Evolutionary conservation across 2,113 vertebrate species (phyloP).

Genomic region (Ceyx melanurus): DNA sequence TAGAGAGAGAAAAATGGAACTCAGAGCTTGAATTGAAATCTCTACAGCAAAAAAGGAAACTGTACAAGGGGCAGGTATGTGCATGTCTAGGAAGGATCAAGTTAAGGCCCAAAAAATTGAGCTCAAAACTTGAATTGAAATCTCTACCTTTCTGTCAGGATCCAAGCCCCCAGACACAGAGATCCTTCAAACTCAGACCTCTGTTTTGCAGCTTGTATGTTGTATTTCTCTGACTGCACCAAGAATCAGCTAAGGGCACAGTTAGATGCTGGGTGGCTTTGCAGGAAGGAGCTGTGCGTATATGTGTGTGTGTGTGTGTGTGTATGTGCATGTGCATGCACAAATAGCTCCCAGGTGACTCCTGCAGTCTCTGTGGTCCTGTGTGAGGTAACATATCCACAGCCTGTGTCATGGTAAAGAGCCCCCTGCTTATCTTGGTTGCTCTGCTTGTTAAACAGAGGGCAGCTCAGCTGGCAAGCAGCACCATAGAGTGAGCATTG

Average conservation of each 20-base stretch:
- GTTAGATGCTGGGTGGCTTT: not conserved
- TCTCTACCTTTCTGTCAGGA: not conserved
- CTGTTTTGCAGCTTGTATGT: not conserved
- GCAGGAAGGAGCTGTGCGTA: not conserved
- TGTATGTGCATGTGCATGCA: not conserved
- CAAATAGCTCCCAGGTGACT: not conserved
- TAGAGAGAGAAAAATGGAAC: not conserved
- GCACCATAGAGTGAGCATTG: rapidly evolving
- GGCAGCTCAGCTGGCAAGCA: not conserved
- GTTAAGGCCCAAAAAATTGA: not conserved
- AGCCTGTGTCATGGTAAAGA: not conserved
- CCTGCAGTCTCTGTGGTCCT: not conserved
- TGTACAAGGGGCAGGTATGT: not conserved
- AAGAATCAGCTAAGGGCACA: not conserved
- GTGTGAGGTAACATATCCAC: not conserved
- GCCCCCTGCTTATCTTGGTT: not conserved
- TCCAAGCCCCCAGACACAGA: not conserved
- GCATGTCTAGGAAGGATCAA: rapidly evolving
- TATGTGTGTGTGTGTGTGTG: not conserved
- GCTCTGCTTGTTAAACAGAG: not conserved
- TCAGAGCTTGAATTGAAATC: not conserved
- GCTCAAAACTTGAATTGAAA: not conserved
- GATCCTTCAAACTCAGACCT: not conserved
- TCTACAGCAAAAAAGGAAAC: not conserved
- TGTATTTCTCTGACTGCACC: not conserved